Evolutionary conservation across 2,113 vertebrate species (phyloP).

Genomic region (Struthio camelus): DNA sequence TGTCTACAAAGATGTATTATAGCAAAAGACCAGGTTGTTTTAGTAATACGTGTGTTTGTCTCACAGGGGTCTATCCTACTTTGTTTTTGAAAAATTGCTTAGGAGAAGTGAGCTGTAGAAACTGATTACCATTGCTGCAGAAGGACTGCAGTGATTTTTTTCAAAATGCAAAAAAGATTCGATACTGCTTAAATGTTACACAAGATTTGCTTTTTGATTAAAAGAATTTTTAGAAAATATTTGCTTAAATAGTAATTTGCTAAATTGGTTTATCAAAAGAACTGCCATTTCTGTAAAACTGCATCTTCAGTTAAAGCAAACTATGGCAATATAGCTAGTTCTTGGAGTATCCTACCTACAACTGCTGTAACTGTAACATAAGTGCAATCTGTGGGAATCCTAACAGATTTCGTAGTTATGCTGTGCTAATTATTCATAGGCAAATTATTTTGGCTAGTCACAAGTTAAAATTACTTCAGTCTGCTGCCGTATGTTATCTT

Average conservation of each 20-base stretch:
- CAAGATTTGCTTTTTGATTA: slow-evolving; percentile 20
- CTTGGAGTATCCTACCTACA: slow-evolving; percentile 21
- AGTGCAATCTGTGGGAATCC: neutral
- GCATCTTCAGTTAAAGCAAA: neutral
- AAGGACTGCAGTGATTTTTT: neutral
- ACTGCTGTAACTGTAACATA: neutral
- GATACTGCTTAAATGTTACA: slow-evolving; percentile 16
- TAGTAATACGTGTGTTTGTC: neutral
- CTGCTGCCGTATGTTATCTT: slow-evolving; percentile 20
- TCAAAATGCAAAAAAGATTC: neutral
- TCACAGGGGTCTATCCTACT: neutral
- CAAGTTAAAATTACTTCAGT: slow-evolving; percentile 41
- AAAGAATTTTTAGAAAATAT: neutral
- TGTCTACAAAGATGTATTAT: neutral
- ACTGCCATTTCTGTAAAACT: slow-evolving; percentile 11
- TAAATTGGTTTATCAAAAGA: slow-evolving; percentile 44
- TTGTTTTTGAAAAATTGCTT: neutral
- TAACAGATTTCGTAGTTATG: slow-evolving; percentile 18
- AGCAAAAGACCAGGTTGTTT: neutral
- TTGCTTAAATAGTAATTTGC: slow-evolving; percentile 25
- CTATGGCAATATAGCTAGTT: neutral
- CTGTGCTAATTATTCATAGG: slow-evolving; percentile 28
- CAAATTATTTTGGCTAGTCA: neutral
- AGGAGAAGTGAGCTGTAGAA: neutral
- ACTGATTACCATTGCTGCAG: neutral